Evolutionary conservation across 2,797 vertebrate species (phyloP).

Genomic region (Propithecus perrieri): DNA sequence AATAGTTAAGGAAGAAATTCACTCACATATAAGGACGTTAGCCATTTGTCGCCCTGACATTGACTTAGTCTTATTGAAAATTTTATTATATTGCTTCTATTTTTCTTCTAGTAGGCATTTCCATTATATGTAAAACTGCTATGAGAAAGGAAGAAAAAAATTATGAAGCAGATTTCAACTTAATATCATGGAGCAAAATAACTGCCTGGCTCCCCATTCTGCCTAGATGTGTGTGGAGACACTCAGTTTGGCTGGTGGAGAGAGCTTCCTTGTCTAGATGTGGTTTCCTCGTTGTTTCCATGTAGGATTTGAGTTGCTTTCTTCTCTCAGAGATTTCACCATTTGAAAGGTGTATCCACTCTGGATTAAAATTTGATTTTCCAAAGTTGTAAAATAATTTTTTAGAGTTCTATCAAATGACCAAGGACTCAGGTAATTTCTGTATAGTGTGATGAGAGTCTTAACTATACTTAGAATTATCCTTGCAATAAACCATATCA

Average conservation of each 20-base stretch:
- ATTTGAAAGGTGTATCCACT: neutral
- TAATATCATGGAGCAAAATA: accelerated
- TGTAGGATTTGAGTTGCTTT: neutral
- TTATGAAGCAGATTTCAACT: neutral
- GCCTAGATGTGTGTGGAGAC: neutral
- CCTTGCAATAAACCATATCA: neutral
- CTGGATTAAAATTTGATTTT: neutral
- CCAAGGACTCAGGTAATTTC: neutral
- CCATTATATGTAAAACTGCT: neutral
- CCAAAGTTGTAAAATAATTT: neutral
- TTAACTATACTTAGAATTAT: neutral
- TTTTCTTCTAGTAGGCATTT: neutral
- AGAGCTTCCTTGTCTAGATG: neutral
- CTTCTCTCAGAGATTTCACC: neutral
- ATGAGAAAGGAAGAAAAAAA: neutral
- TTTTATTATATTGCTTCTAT: neutral
- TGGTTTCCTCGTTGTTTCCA: neutral
- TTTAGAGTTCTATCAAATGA: neutral
- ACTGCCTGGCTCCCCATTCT: too few relatives aligned
- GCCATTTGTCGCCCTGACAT: neutral
- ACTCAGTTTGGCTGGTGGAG: neutral
- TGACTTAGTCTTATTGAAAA: neutral
- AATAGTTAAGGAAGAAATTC: neutral
- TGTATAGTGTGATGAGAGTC: neutral
- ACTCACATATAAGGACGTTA: neutral